phyloP scores from a whole-genome alignment of 1,140 invertebrate species.

The Diorhabda elongata region DNA sequence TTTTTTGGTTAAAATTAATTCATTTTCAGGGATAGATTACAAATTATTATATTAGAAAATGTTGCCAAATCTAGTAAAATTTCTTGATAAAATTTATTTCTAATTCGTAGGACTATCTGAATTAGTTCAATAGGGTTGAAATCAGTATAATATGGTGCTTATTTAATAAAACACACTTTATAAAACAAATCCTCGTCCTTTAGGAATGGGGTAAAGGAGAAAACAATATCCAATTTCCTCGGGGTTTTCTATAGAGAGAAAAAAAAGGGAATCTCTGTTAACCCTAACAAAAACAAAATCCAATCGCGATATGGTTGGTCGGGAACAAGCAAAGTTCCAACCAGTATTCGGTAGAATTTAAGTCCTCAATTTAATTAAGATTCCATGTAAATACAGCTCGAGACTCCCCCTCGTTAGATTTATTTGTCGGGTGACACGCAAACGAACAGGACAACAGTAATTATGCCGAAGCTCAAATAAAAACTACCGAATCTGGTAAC shows the following conservation, averaged over 20 bases:
- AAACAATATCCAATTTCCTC: too few species aligned
- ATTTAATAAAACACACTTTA: too few species aligned
- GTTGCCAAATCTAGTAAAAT: too few species aligned
- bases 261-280: not conserved
- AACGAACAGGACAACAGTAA: conserved; percentile 6
- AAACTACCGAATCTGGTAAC: conserved; percentile 16
- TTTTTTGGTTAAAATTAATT: too few species aligned
- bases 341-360: not conserved
- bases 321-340: not conserved
- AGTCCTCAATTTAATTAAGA: conserved; percentile 18
- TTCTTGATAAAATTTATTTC: too few species aligned
- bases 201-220: too few species aligned
- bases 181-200: too few species aligned
- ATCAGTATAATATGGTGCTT: too few species aligned
- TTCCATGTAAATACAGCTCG: conserved; percentile 13
- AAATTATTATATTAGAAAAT: too few species aligned
- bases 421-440: conserved; percentile 16
- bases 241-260: not conserved
- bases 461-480: conserved; percentile 21
- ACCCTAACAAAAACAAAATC: not conserved
- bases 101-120: too few species aligned
- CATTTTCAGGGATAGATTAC: too few species aligned
- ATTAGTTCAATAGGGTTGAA: too few species aligned
- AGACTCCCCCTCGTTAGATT: conserved; percentile 20
- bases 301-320: conserved; percentile 1